Conservation (phyloP, 2,797 vertebrate species). For the Hypotaenidia okinawae region DNA sequence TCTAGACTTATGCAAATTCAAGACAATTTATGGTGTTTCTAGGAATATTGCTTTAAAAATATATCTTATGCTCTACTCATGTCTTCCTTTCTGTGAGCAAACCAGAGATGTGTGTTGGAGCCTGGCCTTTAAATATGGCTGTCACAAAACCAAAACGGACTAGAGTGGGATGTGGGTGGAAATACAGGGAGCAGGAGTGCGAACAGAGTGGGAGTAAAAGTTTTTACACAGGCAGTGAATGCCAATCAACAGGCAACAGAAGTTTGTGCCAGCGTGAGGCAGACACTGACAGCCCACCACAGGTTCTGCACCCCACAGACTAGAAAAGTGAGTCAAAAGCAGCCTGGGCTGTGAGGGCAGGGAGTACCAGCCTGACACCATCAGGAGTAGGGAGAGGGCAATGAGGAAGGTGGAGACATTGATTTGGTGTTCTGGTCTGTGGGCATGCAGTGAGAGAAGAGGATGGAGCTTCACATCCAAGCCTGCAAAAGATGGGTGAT, state of each 20-base stretch:
- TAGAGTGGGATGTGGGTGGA: background rate
- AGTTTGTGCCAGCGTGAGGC: background rate
- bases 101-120: background rate
- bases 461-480: background rate
- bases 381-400: background rate
- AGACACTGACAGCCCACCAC: fast-evolving
- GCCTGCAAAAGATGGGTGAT: background rate
- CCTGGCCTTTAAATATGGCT: background rate
- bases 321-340: background rate
- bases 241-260: background rate
- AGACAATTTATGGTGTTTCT: background rate
- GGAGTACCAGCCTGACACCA: background rate
- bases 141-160: background rate
- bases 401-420: background rate
- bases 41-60: slow-evolving; percentile 26
- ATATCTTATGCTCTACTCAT: background rate
- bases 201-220: background rate
- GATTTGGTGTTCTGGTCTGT: background rate
- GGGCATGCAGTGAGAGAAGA: background rate
- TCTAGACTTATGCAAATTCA: slow-evolving; percentile 13
- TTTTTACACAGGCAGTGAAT: background rate
- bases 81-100: slow-evolving; percentile 4
- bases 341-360: fast-evolving
- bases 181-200: background rate
- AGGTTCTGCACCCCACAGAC: background rate